phyloP scores from a whole-genome alignment of 2,888 invertebrate genomes.

The Apamea monoglypha region DNA sequence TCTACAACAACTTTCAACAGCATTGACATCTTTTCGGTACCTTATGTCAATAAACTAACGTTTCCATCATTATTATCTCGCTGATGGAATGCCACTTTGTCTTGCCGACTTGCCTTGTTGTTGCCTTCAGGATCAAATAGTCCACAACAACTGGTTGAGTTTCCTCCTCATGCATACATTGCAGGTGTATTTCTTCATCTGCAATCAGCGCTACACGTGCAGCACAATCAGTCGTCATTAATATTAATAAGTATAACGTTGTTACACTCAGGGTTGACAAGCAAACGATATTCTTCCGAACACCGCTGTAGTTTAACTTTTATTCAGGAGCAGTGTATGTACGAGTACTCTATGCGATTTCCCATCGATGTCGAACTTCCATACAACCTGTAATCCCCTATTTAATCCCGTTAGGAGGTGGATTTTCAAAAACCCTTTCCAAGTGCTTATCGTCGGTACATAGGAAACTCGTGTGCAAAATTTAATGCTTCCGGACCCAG shows the following conservation, averaged over 20 bases:
- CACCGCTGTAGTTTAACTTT: not conserved
- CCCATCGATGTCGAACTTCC: not conserved
- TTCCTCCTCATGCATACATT: not conserved
- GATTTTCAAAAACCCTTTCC: no score
- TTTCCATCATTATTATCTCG: no score
- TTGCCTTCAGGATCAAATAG: not conserved
- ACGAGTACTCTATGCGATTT: not conserved
- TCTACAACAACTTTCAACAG: not conserved
- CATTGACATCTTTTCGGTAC: not conserved
- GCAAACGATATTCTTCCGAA: not conserved
- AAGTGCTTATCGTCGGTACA: not conserved
- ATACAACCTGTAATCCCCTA: not conserved
- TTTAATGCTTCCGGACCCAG: not conserved
- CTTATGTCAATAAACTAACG: no score
- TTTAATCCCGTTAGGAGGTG: no score
- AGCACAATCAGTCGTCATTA: constrained; percentile 38
- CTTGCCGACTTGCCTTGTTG: not conserved
- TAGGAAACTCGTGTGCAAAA: not conserved
- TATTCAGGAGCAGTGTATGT: no score
- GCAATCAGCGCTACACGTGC: constrained; percentile 23
- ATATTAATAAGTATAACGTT: constrained; percentile 47
- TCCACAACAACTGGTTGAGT: not conserved
- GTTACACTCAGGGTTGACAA: constrained; percentile 29
- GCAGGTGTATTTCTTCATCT: constrained; percentile 23
- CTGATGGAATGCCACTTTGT: not conserved